Evolutionary conservation across 2,113 vertebrate genomes (phyloP).

Genomic region (Suncus etruscus): DNA sequence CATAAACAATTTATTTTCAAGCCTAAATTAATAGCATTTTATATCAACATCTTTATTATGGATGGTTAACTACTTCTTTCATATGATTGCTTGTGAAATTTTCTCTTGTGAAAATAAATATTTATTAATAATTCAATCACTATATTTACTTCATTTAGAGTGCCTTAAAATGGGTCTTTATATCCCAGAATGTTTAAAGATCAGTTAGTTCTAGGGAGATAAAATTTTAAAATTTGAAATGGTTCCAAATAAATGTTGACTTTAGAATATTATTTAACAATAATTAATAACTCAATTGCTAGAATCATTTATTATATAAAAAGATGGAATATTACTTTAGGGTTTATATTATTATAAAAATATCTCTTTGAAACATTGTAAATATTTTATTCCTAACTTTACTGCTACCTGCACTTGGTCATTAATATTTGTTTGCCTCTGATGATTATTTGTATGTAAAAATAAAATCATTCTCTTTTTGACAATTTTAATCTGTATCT

Average conservation of each 20-base stretch:
- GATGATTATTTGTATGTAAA: slow-evolving; percentile 53
- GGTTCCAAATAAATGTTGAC: background rate
- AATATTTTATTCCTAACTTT: slow-evolving; percentile 47
- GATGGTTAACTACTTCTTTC: slow-evolving; percentile 16
- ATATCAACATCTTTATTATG: slow-evolving; percentile 18
- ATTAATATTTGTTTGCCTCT: background rate
- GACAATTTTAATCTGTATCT: slow-evolving; percentile 75
- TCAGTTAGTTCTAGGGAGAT: background rate
- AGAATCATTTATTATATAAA: background rate
- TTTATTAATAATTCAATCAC: background rate
- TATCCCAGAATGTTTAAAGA: background rate
- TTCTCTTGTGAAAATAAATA: slow-evolving; percentile 30
- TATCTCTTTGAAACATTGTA: slow-evolving; percentile 10
- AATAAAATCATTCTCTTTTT: slow-evolving; percentile 77
- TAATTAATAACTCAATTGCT: background rate
- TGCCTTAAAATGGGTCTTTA: slow-evolving; percentile 43
- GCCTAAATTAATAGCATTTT: background rate
- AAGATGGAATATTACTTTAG: slow-evolving; percentile 26
- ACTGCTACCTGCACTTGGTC: background rate
- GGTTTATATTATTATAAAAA: slow-evolving; percentile 25
- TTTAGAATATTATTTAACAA: background rate
- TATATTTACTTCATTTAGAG: slow-evolving; percentile 54
- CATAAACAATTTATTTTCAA: background rate
- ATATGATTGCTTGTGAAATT: background rate
- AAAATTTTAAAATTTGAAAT: slow-evolving; percentile 47